Conservation (phyloP, 1,140 invertebrate genomes). For the Sinonovacula constricta region DNA sequence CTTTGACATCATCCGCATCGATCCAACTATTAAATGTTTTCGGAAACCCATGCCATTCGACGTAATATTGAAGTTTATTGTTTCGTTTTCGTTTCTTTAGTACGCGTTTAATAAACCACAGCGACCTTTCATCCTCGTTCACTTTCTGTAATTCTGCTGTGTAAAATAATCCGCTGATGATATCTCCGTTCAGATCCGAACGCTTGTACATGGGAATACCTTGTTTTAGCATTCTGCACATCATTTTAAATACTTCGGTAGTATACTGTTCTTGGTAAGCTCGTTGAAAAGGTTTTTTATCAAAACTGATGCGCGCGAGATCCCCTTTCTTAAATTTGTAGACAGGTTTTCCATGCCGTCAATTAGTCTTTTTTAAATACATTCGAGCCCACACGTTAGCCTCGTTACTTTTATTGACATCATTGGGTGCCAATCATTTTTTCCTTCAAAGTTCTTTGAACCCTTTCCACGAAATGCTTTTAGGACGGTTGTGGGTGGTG, state of each 20-base stretch:
- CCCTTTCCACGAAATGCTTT: not conserved
- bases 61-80: slow-evolving; percentile 21
- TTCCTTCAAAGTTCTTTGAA: not conserved
- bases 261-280: slow-evolving; percentile 39
- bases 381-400: not conserved
- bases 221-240: slow-evolving; percentile 7
- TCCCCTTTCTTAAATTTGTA: not conserved
- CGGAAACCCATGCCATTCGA: slow-evolving; percentile 30
- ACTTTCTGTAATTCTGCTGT: slow-evolving; percentile 28
- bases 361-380: not conserved
- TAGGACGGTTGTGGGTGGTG: not conserved
- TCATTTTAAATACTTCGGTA: not conserved
- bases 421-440: not conserved
- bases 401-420: not conserved
- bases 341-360: not conserved
- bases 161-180: slow-evolving; percentile 21
- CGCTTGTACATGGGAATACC: slow-evolving; percentile 29
- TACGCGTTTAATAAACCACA: slow-evolving; percentile 29
- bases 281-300: not conserved
- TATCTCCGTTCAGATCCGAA: slow-evolving; percentile 7
- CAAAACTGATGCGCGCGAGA: not conserved
- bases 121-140: slow-evolving; percentile 27
- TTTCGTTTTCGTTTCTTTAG: slow-evolving; percentile 31
- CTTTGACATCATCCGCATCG: not conserved
- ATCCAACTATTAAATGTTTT: slow-evolving; percentile 35